Evolutionary conservation across 2,888 invertebrate genomes (phyloP), one percentile per base, ranked within the genome.

Genomic region (Sycophila texana): DNA sequence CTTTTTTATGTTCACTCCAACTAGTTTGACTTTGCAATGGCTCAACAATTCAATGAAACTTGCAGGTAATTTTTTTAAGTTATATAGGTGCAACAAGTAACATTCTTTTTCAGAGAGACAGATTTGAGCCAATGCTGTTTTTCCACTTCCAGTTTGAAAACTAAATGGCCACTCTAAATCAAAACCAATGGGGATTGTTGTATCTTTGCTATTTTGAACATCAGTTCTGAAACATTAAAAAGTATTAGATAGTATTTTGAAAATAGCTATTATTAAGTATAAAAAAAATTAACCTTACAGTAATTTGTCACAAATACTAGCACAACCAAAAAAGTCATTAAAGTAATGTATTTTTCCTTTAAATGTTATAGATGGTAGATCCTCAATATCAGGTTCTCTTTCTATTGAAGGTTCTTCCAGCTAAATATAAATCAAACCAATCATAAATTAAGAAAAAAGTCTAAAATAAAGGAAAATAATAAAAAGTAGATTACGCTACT

Each of bases 81-180:
- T 86, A 82, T 91, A 91, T 16, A 94, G 87, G 82, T 94, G 93
- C 65, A 94, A 91, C 3, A 94, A 86, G 86, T 93, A 92, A 84
- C 94, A 94, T 51, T 89, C 87, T 18, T 88, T 85, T 65, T 91
- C 89, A 18, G 92, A 91, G 2, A 92, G 90, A 85, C 94, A 93
- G 67, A 94, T 91, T 89, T 94, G 94, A 67, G 93, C 93, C 2
- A 94, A 90, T 0, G 94, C 92, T 0, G 93, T 92, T 89, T 92
- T 93, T 2, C 92, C 93, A 26, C 92, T 89, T 4, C 93, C 93
- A 0, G 92, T 92, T 89, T 92, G 90, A 84, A 92, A 94, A 76
- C 89, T 91, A 84, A 94, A 94, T 5, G 94, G 93, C 94, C 94
- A 94, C 87, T 94, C 94, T 88, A 94, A 91, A 86, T 94, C 94